Conservation (phyloP, 2,113 vertebrate species). For the Machaerirhynchus nigripectus region DNA sequence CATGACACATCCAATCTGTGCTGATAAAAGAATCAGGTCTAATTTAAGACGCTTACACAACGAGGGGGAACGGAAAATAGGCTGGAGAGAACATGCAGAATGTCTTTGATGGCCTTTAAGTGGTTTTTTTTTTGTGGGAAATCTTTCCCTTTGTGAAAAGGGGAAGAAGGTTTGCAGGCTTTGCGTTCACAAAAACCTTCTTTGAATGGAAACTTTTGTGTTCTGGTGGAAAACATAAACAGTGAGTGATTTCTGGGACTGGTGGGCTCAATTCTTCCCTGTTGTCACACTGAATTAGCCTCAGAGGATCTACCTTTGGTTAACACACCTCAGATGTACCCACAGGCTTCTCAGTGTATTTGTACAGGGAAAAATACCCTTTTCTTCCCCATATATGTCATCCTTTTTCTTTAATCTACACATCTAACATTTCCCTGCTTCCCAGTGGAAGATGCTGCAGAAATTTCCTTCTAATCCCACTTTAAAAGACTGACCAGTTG, state of each 20-base stretch:
- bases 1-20: slow-evolving; percentile 47
- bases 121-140: not conserved
- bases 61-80: not conserved
- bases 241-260: not conserved
- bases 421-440: not conserved
- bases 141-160: not conserved
- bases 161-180: not conserved
- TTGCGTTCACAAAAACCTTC: not conserved
- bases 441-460: not conserved
- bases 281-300: not conserved
- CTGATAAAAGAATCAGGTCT: slow-evolving; percentile 6
- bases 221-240: not conserved
- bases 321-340: not conserved
- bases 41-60: slow-evolving; percentile 35
- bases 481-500: not conserved
- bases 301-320: not conserved
- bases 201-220: not conserved
- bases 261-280: not conserved
- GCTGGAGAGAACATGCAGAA: not conserved
- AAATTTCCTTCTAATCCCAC: not conserved
- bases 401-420: not conserved
- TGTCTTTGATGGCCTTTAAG: not conserved
- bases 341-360: not conserved
- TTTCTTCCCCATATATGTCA: not conserved
- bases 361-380: not conserved